Base-by-base conservation (phyloP, 2,113 vertebrate species). In the Pogona vitticeps region DNA sequence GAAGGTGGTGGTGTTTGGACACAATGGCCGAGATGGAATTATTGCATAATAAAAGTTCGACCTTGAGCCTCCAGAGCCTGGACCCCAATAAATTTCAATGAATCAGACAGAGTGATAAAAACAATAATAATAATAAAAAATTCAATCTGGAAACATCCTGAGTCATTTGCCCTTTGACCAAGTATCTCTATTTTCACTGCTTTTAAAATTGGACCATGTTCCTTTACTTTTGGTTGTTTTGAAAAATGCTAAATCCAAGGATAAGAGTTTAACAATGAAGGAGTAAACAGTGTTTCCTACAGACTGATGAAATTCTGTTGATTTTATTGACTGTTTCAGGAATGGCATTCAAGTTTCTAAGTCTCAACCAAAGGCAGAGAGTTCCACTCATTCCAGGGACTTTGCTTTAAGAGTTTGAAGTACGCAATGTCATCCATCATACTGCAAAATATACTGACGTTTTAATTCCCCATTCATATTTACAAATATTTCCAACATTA, bases 151-250 rank as follows among this genome's bases (percentile, higher is more conserved):
- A 76, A 46, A 42, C 31, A 76, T 15, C 23, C 28, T 15, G 31
- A 61, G 59, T 46, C 79, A 26, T 88, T 1, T 88, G 40, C 80
- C 46, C 91, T 84, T 46, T 75, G 91, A 91, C 86, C 17, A 76
- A 42, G 18, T 26, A 68, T 71, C 0, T 80, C 23, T 80, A 13
- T 9, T 31, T 83, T 80, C 38, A 75, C 9, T 79, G 83, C 76
- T 58, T 59, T 87, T 82, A 20, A 79, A 80, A 33, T 38, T 9
- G 6, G 70, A 83, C 3, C 36, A 91, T 91, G 58, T 85, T 42
- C 0, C 2, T 72, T 33, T 6, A 21, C 82, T 92, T 83, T 68
- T 77, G 38, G 26, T 84, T 88, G 87, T 76, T 1, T 0, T 90
- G 52, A 3, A 78, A 0, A 0, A 73, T 85, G n/a, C 33, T 75